phyloP scores from a whole-genome alignment of 2,113 vertebrate genomes.

The Ptilorrhoa leucosticta region DNA sequence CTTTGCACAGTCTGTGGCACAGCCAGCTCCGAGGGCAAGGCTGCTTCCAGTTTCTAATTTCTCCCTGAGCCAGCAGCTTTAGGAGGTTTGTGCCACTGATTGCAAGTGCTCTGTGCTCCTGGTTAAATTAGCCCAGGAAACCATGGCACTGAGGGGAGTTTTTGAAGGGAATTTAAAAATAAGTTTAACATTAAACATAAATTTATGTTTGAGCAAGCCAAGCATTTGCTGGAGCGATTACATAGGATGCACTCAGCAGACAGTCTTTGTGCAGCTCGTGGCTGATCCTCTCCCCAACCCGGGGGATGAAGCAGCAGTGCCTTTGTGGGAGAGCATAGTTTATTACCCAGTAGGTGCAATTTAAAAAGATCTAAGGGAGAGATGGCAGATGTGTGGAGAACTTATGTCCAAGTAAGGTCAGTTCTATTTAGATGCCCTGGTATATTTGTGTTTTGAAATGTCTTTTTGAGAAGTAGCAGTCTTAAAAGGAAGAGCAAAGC shows the following conservation, averaged over 20 bases:
- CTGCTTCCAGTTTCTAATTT: background rate
- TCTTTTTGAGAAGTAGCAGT: background rate
- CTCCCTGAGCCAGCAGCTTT: background rate
- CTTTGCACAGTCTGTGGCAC: background rate
- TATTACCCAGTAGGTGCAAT: constrained; percentile 38
- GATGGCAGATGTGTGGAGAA: background rate
- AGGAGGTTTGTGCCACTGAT: background rate
- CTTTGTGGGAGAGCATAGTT: background rate
- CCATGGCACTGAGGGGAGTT: background rate
- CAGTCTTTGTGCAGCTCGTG: background rate
- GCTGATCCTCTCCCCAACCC: background rate
- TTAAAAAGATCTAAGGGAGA: constrained; percentile 42
- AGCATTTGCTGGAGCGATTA: rapidly evolving
- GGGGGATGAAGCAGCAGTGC: background rate
- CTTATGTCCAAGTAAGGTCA: background rate
- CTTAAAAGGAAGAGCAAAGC: constrained; percentile 20
- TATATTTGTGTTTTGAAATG: constrained; percentile 32
- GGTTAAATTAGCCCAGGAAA: background rate
- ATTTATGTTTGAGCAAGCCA: background rate
- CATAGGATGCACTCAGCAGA: background rate
- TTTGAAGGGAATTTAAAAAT: background rate
- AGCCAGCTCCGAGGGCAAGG: rapidly evolving
- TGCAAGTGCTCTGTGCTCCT: background rate
- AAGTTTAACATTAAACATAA: background rate
- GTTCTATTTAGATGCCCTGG: constrained; percentile 36